Base-by-base conservation (phyloP, 2,113 vertebrate species). In the Corapipo altera region DNA sequence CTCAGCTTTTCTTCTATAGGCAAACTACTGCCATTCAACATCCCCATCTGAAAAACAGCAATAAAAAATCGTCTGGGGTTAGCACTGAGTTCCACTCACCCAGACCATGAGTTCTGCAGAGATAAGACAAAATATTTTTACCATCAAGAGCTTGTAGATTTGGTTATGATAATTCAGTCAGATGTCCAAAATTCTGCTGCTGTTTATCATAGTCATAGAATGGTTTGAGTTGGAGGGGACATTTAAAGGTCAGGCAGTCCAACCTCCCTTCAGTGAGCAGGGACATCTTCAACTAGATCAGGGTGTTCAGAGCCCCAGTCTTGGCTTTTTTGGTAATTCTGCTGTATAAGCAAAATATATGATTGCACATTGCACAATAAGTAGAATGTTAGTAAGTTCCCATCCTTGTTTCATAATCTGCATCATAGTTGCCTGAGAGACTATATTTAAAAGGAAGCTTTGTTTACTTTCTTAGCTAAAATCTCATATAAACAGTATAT, bases 401-500 rank as follows among this genome's bases (percentile, higher is more conserved):
- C 35, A 35, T 69, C 33, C 55, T 73, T 89, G 33, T 89, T 87
- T 80, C 20, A 11, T 59, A 73, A 55, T 70, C 66, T 89, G 24
- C 58, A 26, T 73, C 67, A 28, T 15, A 84, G 46, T 55, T 90
- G 59, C 51, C 37, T 33, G 41, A 82, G 66, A 33, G 76, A 51
- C 51, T 85, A 5, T 80, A 30, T 80, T 91, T 88, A 58, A 92
- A 75, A 89, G 67, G 37, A 71, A 57, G 9, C 15, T 66, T 76
- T 83, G 44, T 88, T 85, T 96, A 69, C 57, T 92, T 89, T 91
- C 76, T 86, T 64, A 73, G 54, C 65, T 90, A 67, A 91, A 91
- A 64, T 32, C 26, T 94, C 27, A 23, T 83, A 26, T 80, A 78
- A 88, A 88, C 28, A 71, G 15, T 59, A 4, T 65, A 43, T 75